Evolutionary conservation across 2,888 invertebrate species (phyloP).

Genomic region (Drosophila mimica): DNA sequence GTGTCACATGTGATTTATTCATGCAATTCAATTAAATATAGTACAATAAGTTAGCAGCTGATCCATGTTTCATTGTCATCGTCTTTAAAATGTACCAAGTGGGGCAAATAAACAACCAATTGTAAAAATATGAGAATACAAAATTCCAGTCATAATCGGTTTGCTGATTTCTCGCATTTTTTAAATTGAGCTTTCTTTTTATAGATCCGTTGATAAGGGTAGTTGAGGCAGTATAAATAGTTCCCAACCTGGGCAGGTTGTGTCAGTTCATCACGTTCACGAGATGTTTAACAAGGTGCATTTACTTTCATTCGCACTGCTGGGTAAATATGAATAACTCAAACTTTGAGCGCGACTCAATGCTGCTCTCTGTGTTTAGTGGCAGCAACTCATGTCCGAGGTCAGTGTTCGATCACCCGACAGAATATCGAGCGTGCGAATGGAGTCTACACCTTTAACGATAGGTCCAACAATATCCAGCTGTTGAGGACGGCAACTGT

Average conservation of each 20-base stretch:
- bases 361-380: background rate
- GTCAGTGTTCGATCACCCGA: slow-evolving; percentile 1
- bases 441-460: slow-evolving; percentile 39
- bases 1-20: too few species aligned
- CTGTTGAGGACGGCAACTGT: slow-evolving; percentile 26
- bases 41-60: background rate
- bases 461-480: slow-evolving; percentile 1
- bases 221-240: slow-evolving; percentile 2
- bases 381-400: background rate
- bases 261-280: background rate
- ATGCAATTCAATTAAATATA: background rate
- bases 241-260: too few species aligned
- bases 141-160: background rate
- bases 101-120: background rate
- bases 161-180: background rate
- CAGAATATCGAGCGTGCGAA: slow-evolving; percentile 33
- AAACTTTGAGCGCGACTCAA: background rate
- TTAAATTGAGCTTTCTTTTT: background rate
- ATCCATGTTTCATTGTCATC: background rate
- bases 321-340: slow-evolving; percentile 8
- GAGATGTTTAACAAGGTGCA: slow-evolving; percentile 3
- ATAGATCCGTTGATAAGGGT: background rate
- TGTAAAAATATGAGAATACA: background rate
- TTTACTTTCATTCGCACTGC: slow-evolving; percentile 4
- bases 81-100: background rate